Evolutionary conservation across 2,797 vertebrate species (phyloP).

Genomic region (Sitta carolinensis): DNA sequence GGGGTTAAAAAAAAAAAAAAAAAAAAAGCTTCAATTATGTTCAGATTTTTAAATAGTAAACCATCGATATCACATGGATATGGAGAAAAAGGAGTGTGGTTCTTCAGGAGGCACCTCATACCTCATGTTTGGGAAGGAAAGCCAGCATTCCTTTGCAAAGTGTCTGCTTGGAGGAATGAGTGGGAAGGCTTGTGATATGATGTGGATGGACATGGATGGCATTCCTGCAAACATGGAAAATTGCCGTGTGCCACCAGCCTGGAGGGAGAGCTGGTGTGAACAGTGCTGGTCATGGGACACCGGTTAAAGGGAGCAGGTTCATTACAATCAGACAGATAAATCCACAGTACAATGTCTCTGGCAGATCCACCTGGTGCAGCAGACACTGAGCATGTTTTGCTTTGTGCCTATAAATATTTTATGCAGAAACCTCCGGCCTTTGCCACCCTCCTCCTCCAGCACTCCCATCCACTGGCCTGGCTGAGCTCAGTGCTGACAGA

Average conservation of each 20-base stretch:
- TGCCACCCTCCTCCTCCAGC: background rate
- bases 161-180: background rate
- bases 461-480: background rate
- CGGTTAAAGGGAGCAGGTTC: background rate
- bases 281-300: background rate
- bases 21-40: background rate
- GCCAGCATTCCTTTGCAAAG: background rate
- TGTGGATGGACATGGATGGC: accelerated
- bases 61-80: background rate
- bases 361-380: background rate
- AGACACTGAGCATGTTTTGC: background rate
- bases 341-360: background rate
- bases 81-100: background rate
- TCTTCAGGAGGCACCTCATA: background rate
- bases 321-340: background rate
- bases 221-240: background rate
- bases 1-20: background rate
- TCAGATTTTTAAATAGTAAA: background rate
- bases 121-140: background rate
- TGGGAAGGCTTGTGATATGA: background rate
- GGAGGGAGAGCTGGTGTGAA: background rate
- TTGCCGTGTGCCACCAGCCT: background rate
- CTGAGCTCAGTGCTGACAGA: conserved; percentile 14
- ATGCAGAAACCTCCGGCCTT: background rate
- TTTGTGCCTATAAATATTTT: background rate